These are phyloP conservation scores for Helostoma temminkii DNA, from an alignment of 2,797 vertebrate species.

Conservation along the genomic window DNA sequence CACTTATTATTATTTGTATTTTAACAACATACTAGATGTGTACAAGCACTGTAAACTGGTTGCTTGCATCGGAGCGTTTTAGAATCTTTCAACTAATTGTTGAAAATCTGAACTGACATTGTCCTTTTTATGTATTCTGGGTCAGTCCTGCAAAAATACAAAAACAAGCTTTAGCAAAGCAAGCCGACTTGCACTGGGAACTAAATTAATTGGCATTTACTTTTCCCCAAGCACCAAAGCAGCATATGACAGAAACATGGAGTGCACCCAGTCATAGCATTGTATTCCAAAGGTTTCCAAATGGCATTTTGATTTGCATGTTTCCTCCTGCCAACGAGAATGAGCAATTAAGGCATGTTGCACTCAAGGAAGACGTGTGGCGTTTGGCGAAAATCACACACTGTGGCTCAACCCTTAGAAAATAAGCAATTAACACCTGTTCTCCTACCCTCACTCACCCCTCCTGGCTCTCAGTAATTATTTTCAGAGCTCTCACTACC, in stretches of 20 bases:
- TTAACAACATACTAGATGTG: not conserved
- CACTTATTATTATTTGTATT: not conserved
- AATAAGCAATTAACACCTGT: slow-evolving; percentile 72
- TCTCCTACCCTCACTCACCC: slow-evolving; percentile 34
- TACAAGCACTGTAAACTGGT: no score
- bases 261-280: slow-evolving; percentile 46
- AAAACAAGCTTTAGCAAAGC: slow-evolving; percentile 21
- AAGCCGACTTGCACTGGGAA: slow-evolving; percentile 21
- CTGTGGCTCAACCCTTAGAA: slow-evolving; percentile 40
- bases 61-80: not conserved
- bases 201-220: slow-evolving; percentile 65
- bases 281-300: slow-evolving; percentile 63
- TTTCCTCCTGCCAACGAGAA: slow-evolving; percentile 62
- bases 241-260: slow-evolving; percentile 57
- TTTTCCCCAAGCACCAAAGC: slow-evolving; percentile 48
- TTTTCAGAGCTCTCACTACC: slow-evolving; percentile 31
- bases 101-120: not conserved
- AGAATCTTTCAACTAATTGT: not conserved
- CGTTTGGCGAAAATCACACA: slow-evolving; percentile 41
- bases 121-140: slow-evolving; percentile 8
- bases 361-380: slow-evolving; percentile 44
- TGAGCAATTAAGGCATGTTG: slow-evolving; percentile 69
- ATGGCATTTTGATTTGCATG: slow-evolving; percentile 60
- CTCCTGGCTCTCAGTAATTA: slow-evolving; percentile 36
- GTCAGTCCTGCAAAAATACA: slow-evolving; percentile 16